Base-by-base conservation (phyloP, 2,113 vertebrate species). In the Anas platyrhynchos region DNA sequence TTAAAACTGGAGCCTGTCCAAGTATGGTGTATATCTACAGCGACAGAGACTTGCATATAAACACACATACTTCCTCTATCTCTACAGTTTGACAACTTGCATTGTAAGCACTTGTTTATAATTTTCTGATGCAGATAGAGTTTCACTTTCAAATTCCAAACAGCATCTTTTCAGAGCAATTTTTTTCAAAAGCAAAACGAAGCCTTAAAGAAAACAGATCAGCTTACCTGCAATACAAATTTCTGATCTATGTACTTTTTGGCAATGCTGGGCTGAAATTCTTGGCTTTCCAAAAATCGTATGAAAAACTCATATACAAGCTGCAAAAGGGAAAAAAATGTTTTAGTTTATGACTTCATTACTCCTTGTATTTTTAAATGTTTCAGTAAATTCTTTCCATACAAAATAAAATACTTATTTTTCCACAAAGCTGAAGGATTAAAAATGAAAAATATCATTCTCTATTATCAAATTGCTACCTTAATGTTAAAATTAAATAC, bases 231-330 rank as follows among this genome's bases (percentile, higher is more conserved):
- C 98, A 99, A 99, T 98, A 99, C 99, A 98, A 99, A 99, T 98
- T 99, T 99, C 98, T 99, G 99, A 98, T 99, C 99, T 99, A 99
- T 99, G 97, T 99, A 99, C 97, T 99, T 99, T 99, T 99, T 99
- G 99, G 99, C 99, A 99, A 99, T 99, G 98, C 99, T 99, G 98
- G 99, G 99, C 98, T 99, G 99, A 98, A 99, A 99, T 98, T 99
- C 99, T 98, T 99, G 99, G 98, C 99, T 99, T 99, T 99, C 99
- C 99, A 99, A 98, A 98, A 99, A 99, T 91, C 99, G 98, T 98
- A 99, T 99, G 99, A 99, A 99, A 99, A 99, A 99, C 98, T 99
- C 99, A 97, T 99, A 99, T 97, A 99, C 99, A 98, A 99, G 98
- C 99, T 99, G 98, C 23, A 98, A 96, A 90, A 93, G 50, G 48